Percentiles rank a stretch among this genome's conserved stretches.
phyloP scores from a whole-genome alignment of 2,113 vertebrate species.

The Aptenodytes patagonicus region DNA sequence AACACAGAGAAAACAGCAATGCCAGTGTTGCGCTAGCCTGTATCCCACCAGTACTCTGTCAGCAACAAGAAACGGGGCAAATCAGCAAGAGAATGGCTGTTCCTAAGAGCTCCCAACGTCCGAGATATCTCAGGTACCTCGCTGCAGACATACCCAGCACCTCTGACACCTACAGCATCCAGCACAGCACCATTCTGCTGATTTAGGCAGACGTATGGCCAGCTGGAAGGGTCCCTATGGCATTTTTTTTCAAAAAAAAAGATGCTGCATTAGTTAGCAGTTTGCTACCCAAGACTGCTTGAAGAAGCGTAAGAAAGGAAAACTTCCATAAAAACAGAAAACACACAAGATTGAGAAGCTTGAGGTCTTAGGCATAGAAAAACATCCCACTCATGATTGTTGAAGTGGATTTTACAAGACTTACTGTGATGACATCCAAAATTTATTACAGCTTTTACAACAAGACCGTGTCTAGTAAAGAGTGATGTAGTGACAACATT shows the following conservation, averaged over 20 bases:
- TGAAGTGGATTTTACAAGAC: slow-evolving; percentile 33
- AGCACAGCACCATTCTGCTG: neutral
- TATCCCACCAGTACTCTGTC: accelerated
- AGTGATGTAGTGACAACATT: slow-evolving; percentile 49
- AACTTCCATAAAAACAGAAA: neutral
- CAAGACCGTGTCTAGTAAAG: slow-evolving; percentile 16
- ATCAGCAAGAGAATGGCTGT: neutral
- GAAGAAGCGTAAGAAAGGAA: neutral
- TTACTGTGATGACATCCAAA: slow-evolving; percentile 42
- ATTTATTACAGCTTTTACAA: slow-evolving; percentile 58
- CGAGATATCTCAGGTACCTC: neutral
- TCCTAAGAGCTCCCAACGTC: neutral
- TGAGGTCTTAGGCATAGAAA: neutral
- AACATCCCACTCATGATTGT: neutral
- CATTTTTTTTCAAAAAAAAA: neutral
- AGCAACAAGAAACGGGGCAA: neutral
- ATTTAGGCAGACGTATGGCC: neutral
- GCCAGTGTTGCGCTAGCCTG: accelerated
- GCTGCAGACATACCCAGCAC: neutral
- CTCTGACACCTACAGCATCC: neutral
- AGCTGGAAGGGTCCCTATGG: neutral
- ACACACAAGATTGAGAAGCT: neutral
- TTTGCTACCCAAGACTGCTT: neutral
- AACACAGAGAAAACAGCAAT: neutral
- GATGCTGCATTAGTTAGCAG: neutral